These are phyloP conservation scores for Smittia aterrima DNA, from an alignment of 2,888 invertebrate genomes.

Conservation along the genomic window DNA sequence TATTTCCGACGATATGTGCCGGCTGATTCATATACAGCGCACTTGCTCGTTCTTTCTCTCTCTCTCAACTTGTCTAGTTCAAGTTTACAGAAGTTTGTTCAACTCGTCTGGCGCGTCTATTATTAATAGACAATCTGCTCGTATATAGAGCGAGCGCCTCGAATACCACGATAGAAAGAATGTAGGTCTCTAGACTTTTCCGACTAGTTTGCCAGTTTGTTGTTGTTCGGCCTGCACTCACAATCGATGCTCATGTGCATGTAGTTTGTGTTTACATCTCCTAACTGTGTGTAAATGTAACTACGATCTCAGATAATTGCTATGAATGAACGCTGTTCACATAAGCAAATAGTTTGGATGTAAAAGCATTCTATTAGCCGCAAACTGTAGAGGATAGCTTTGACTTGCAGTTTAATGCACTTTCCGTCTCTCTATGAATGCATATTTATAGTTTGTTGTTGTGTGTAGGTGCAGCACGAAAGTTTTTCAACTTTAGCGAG, in stretches of 20 bases:
- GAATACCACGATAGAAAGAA: slow-evolving; percentile 4
- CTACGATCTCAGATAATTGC: slow-evolving; percentile 1
- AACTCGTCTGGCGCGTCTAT: slow-evolving; percentile 27
- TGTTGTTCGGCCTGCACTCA: neutral
- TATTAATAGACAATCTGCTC: slow-evolving; percentile 22
- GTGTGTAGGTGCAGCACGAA: neutral
- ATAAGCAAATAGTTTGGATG: neutral
- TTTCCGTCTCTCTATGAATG: neutral
- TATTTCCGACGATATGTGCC: slow-evolving; percentile 6
- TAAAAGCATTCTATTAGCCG: neutral
- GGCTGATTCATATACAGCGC: neutral
- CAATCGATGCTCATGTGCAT: neutral
- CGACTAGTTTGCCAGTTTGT: neutral
- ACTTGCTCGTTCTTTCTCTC: too few relatives aligned
- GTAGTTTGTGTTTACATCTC: neutral
- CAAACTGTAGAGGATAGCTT: neutral
- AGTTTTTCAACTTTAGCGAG: neutral
- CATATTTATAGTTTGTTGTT: neutral
- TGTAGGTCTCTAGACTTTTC: slow-evolving; percentile 24
- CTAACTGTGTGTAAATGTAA: neutral
- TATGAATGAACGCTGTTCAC: neutral
- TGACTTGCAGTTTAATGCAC: neutral
- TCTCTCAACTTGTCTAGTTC: slow-evolving; percentile 21
- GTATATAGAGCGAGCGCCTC: neutral
- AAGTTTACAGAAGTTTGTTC: slow-evolving; percentile 33